Conservation (phyloP, 2,113 vertebrate species). For the Regulus satrapa region DNA sequence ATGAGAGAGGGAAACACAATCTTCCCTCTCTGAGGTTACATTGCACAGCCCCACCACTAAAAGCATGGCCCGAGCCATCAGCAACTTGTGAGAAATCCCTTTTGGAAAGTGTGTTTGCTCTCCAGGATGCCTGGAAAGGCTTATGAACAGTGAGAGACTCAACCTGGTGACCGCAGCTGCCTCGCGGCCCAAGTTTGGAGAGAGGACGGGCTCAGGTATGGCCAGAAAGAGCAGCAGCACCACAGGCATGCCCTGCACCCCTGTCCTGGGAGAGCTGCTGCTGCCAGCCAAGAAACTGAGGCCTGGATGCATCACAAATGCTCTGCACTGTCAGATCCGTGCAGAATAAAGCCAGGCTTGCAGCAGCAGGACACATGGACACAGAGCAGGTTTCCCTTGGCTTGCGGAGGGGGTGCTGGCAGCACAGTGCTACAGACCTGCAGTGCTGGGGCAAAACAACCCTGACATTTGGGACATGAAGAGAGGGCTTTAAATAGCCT, state of each 20-base stretch:
- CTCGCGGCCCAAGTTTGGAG: conserved; percentile 12
- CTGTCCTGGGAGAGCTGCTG: not conserved
- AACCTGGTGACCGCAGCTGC: not conserved
- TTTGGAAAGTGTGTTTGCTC: conserved; percentile 21
- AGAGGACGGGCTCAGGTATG: not conserved
- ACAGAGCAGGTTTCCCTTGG: conserved; percentile 19
- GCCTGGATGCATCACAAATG: not conserved
- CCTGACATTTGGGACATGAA: not conserved
- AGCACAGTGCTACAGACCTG: not conserved
- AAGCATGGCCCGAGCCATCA: not conserved
- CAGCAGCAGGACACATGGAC: not conserved
- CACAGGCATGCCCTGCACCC: not conserved
- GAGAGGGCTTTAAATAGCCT: not conserved
- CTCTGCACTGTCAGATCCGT: not conserved
- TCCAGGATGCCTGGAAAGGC: conserved; percentile 24
- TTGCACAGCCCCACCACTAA: not conserved
- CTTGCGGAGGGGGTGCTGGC: accelerated
- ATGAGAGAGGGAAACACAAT: not conserved
- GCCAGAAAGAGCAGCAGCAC: not conserved
- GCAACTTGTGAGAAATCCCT: not conserved
- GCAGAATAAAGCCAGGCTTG: not conserved
- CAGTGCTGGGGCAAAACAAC: not conserved
- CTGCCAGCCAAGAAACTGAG: not conserved
- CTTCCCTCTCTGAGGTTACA: not conserved
- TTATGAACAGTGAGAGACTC: not conserved